These are phyloP conservation scores for Drosophila biarmipes DNA, from an alignment of 1,140 invertebrate species.

Conservation along the genomic window DNA sequence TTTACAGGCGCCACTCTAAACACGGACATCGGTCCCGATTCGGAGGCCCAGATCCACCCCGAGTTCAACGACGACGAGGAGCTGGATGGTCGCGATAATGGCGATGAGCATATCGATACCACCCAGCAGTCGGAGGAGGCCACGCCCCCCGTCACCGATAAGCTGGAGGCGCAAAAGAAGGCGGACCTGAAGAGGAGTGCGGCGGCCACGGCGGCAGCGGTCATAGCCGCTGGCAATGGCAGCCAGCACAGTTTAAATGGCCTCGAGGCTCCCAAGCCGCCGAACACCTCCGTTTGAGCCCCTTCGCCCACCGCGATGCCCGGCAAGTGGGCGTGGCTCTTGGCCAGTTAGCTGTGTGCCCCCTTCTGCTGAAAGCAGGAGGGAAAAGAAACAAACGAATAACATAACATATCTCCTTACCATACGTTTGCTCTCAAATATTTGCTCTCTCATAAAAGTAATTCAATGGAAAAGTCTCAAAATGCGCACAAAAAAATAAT, in stretches of 20 bases:
- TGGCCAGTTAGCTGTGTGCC: constrained; percentile 40
- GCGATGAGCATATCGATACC: constrained; percentile 81
- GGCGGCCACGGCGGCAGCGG: constrained; percentile 62
- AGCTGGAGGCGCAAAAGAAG: constrained; percentile 80
- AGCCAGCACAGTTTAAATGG: constrained; percentile 56
- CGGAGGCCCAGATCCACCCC: constrained; percentile 83
- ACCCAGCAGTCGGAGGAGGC: constrained; percentile 81
- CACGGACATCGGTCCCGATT: constrained; percentile 83
- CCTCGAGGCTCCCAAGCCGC: constrained; percentile 71
- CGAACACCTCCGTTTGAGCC: constrained; percentile 78
- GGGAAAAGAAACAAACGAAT: constrained; percentile 27
- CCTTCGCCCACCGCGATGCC: background rate
- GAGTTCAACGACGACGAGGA: constrained; percentile 75
- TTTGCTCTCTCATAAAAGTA: constrained; percentile 26
- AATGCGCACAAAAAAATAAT: constrained; percentile 42
- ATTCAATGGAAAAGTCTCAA: constrained; percentile 48
- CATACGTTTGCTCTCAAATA: constrained; percentile 33
- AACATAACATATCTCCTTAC: constrained; percentile 31
- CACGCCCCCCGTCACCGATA: constrained; percentile 82
- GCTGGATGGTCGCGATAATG: constrained; percentile 78
- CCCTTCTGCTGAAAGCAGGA: constrained; percentile 53
- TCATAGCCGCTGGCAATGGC: constrained; percentile 72
- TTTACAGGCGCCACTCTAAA: constrained; percentile 84
- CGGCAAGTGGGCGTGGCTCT: constrained; percentile 12
- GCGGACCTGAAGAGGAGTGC: constrained; percentile 77